Evolutionary conservation across 1,140 invertebrate species (phyloP).

Genomic region (Drosophila nigromelanica): DNA sequence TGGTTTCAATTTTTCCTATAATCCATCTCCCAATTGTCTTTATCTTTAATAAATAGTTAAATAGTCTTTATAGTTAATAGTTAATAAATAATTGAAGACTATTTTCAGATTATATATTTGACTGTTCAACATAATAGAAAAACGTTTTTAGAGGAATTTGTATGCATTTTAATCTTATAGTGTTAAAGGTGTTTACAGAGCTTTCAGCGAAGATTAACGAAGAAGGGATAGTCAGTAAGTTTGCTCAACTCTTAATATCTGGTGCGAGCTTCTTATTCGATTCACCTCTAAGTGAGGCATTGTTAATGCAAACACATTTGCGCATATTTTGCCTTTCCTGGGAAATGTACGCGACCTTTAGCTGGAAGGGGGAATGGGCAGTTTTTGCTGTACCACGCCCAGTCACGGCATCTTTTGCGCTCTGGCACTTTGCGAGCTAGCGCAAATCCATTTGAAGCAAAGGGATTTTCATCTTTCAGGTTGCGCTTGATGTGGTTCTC

Average conservation of each 20-base stretch:
- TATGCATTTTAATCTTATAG: too few relatives aligned
- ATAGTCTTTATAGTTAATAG: too few relatives aligned
- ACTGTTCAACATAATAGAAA: too few relatives aligned
- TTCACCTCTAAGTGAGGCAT: conserved; percentile 40
- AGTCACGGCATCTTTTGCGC: conserved; percentile 46
- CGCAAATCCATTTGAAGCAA: conserved; percentile 49
- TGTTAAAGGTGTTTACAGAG: too few relatives aligned
- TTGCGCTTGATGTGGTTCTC: conserved; percentile 52
- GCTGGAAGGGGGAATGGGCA: background rate
- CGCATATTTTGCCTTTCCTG: conserved; percentile 58
- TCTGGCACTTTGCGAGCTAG: conserved; percentile 52
- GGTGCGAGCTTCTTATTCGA: background rate
- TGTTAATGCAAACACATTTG: conserved; percentile 72
- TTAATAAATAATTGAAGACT: too few relatives aligned
- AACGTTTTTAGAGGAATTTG: too few relatives aligned
- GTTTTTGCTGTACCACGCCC: conserved; percentile 1
- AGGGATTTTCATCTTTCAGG: conserved; percentile 64
- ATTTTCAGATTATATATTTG: too few relatives aligned
- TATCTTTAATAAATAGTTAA: too few relatives aligned
- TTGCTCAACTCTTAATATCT: background rate
- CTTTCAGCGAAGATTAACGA: background rate
- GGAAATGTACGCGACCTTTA: conserved; percentile 62
- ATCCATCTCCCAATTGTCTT: too few relatives aligned
- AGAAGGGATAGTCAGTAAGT: conserved; percentile 3
- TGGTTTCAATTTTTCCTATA: too few relatives aligned